Base-by-base conservation (phyloP, 2,113 vertebrate genomes). In the Tragelaphus scriptus region DNA sequence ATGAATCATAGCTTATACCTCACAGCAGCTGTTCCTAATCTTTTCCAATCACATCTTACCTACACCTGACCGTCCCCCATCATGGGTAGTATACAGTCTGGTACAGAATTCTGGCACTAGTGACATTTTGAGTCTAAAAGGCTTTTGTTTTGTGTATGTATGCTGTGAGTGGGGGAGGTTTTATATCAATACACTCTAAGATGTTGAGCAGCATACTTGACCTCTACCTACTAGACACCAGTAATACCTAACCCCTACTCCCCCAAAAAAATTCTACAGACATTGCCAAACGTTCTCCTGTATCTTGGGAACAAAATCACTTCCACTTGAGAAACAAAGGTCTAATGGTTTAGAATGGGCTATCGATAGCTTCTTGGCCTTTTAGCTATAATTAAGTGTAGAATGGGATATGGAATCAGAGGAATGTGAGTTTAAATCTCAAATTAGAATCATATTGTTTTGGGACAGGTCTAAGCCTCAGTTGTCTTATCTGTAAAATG, bases 401-500 rank as follows among this genome's bases (percentile, higher is more conserved):
- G 28, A 86, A 68, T 8, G 63, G n/a, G 28, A 47, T 90, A 94
- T 0, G 51, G 32, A 94, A 32, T 40, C 68, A 59, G 10, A 65
- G 47, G 9, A 8, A 59, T 21, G 11, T 32, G 3, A 40, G 25
- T 91, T 94, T 88, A 59, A 85, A 92, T 82, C 58, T 32, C 86
- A 88, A 44, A 56, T 88, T 55, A 93, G 49, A 96, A 91, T 23
- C 17, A 77, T 68, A 53, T 3, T 81, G 12, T 36, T 56, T 81
- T 17, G 21, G 44, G n/a, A 40, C 23, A 68, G 40, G 16, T 36
- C 19, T 88, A 85, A 82, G 55, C 11, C 21, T 94, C 30, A 21
- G 26, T 3, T 49, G 23, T 47, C 71, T 84, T 25, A 56, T 32
- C 79, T 59, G 19, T 32, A 81, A 90, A 80, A 51, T 58, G 53